phyloP scores from a whole-genome alignment of 53 echinoderm and acorn worm species.

The Stichopus horrens region DNA sequence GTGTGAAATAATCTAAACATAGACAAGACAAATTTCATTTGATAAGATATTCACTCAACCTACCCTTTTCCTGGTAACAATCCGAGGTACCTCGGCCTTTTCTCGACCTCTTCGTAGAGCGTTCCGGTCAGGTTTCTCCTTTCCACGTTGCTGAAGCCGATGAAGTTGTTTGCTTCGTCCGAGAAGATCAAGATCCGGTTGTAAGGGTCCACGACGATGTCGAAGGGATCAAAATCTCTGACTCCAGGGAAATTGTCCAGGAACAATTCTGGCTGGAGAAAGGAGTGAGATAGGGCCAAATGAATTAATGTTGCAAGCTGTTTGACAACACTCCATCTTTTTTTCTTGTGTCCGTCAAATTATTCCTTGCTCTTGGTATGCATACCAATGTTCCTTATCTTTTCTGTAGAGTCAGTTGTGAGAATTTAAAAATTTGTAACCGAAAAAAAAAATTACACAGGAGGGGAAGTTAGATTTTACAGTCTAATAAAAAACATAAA shows the following conservation, averaged over 20 bases:
- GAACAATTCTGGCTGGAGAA: conserved; percentile 41
- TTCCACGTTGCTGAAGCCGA: conserved; percentile 28
- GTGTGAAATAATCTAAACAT: too few species aligned
- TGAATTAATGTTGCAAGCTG: too few species aligned
- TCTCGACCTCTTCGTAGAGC: conserved; percentile 60
- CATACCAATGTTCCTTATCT: too few species aligned
- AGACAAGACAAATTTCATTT: too few species aligned
- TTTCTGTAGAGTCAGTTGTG: too few species aligned
- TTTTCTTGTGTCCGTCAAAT: too few species aligned
- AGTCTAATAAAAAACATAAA: too few species aligned
- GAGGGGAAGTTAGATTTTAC: too few species aligned
- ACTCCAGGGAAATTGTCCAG: not conserved
- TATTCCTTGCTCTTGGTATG: too few species aligned
- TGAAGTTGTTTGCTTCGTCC: conserved; percentile 67
- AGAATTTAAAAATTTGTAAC: too few species aligned
- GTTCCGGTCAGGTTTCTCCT: conserved; percentile 56
- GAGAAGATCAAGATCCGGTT: conserved; percentile 84
- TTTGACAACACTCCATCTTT: too few species aligned
- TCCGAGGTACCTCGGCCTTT: conserved; percentile 81
- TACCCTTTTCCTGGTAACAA: conserved; percentile 88
- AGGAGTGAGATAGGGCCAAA: not conserved
- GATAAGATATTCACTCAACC: not conserved
- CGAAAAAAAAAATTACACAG: too few species aligned
- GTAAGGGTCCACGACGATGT: conserved; percentile 89
- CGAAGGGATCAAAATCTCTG: conserved; percentile 61